phyloP scores from a whole-genome alignment of 2,797 vertebrate species.

The Danio choprae region DNA sequence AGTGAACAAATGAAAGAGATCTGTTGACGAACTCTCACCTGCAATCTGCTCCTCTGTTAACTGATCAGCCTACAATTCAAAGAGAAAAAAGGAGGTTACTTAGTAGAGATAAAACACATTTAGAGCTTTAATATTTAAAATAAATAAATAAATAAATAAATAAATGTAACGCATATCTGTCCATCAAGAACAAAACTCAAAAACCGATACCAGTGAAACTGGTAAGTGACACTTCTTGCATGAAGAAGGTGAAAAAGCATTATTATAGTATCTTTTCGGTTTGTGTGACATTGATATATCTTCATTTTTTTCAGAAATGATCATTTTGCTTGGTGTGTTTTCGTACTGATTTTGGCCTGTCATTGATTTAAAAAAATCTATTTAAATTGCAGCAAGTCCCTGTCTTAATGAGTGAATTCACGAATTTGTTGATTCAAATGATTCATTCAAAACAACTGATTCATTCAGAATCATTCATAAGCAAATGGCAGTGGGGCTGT shows the following conservation, averaged over 20 bases:
- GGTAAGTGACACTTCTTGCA: neutral
- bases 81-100: constrained; percentile 59
- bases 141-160: neutral
- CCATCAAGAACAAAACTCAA: neutral
- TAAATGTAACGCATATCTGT: neutral
- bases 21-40: constrained; percentile 71
- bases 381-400: no score
- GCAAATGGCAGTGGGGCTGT: no score
- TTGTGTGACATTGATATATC: no score
- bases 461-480: no score
- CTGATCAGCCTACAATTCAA: constrained; percentile 88
- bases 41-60: constrained; percentile 99
- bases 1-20: neutral
- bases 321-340: no score
- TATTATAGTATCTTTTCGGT: no score
- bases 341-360: no score
- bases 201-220: neutral
- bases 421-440: no score
- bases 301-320: no score
- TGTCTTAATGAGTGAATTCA: no score
- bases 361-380: no score
- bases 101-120: neutral
- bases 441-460: no score
- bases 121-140: neutral
- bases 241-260: neutral